Conservation (phyloP, 2,797 vertebrate genomes). For the Hyperoplus immaculatus region DNA sequence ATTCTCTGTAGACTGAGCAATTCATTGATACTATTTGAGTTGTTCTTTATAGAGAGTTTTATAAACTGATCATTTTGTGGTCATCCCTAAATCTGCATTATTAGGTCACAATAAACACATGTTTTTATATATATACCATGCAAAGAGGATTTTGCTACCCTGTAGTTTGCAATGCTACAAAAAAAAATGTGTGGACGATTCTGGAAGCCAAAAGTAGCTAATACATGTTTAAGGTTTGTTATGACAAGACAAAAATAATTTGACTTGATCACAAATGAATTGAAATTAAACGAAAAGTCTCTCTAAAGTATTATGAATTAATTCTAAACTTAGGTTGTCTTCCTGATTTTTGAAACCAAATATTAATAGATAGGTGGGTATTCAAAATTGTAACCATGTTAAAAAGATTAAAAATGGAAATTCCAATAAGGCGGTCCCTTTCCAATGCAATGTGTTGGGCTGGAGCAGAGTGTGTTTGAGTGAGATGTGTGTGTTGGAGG, state of each 20-base stretch:
- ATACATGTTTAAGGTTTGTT: not conserved
- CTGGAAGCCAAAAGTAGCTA: not conserved
- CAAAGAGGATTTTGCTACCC: not conserved
- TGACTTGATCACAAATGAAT: not conserved
- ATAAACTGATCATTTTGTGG: no score
- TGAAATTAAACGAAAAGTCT: no score
- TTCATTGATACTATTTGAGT: no score
- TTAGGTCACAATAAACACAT: no score
- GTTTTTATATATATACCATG: not conserved
- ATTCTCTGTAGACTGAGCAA: no score
- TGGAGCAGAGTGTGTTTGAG: slow-evolving; percentile 29
- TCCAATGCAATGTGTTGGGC: slow-evolving; percentile 59
- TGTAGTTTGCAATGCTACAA: not conserved
- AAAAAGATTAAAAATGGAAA: slow-evolving; percentile 26
- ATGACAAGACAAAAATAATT: not conserved
- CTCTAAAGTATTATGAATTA: no score
- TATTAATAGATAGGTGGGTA: not conserved
- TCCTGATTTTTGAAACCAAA: not conserved
- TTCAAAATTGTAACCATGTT: not conserved
- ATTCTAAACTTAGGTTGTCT: not conserved
- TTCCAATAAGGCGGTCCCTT: slow-evolving; percentile 32
- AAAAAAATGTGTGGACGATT: not conserved
- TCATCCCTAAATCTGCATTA: no score
- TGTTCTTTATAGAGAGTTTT: no score
- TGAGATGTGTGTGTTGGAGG: not conserved